Evolutionary conservation across 2,113 vertebrate genomes (phyloP), one percentile per base, ranked within the genome.

Genomic region (Grammomys dolichurus): DNA sequence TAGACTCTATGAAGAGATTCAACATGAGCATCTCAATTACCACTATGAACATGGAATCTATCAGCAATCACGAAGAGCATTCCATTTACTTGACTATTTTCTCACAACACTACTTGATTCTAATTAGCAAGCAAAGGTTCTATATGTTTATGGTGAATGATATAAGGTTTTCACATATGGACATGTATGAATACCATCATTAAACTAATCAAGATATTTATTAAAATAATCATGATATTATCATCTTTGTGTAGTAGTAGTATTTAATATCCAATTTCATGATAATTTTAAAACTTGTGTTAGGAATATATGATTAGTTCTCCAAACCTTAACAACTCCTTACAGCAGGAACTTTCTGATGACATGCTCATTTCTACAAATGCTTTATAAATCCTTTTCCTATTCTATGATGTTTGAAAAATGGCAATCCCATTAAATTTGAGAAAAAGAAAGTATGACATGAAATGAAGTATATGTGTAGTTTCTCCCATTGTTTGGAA

Each of bases 361-460:
- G 3, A n/a, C 69, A 28, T 58, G 40, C 60, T 4, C 3, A 54
- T 94, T 81, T 81, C 12, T 69, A 48, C 40, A 56, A 60, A 20
- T 89, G 40, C 51, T 8, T 73, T 48, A 76, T 33, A 67, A 90
- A 60, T 26, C 3, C 56, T 82, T 67, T 87, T 12, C 14, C 28
- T 82, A 63, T 54, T 72, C 70, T 11, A 28, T 84, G 26, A 94
- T 1, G 12, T 20, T 93, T 76, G 81, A 22, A 19, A 93, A 92
- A n/a, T 28, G 8, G 0, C 40, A 87, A 90, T 90, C 63, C 40
- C 7, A 3, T 90, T 88, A 81, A 81, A 40, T 86, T 40, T 73
- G 19, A 89, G 33, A 80, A 90, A 94, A 82, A 87, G 28, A 77
- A 89, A 95, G 89, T 43, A 85, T 36, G 81, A 6, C 40, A 73